Percentiles rank a stretch among this genome's conserved stretches.
Conservation (phyloP, 2,797 vertebrate species). For the Dendrocincla fuliginosa region DNA sequence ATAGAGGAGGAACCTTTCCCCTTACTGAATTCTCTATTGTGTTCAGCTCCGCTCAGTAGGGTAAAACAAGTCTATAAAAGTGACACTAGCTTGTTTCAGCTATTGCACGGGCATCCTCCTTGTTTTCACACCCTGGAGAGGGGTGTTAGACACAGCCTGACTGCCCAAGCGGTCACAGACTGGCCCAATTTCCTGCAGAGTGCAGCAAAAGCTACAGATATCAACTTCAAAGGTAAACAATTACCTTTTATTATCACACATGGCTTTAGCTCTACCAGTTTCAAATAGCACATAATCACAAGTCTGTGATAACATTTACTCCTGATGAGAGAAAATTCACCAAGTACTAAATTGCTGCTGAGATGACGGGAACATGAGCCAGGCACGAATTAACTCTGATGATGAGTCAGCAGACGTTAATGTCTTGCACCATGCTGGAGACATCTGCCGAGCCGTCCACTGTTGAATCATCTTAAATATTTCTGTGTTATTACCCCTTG, state of each 20-base stretch:
- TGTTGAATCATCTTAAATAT: slow-evolving; percentile 63
- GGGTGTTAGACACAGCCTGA: not conserved
- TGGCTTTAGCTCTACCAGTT: slow-evolving; percentile 56
- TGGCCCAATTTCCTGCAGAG: slow-evolving; percentile 45
- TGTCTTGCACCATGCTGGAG: slow-evolving; percentile 51
- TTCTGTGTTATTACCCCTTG: slow-evolving; percentile 47
- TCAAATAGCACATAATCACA: slow-evolving; percentile 66
- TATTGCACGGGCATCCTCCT: not conserved
- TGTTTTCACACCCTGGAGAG: not conserved
- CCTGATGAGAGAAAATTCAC: slow-evolving; percentile 69
- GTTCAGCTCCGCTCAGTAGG: not conserved
- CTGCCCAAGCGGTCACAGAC: not conserved
- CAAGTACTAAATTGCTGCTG: slow-evolving; percentile 64
- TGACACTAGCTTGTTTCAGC: slow-evolving; percentile 8
- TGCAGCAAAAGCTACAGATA: not conserved
- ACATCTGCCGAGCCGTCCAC: slow-evolving; percentile 51
- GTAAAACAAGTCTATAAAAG: slow-evolving; percentile 1
- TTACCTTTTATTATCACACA: slow-evolving; percentile 69
- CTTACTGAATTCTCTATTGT: not conserved
- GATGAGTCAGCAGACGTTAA: slow-evolving; percentile 61
- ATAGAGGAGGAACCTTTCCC: not conserved
- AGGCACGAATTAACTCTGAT: slow-evolving; percentile 55
- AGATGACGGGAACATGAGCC: slow-evolving; percentile 58
- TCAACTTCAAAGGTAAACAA: slow-evolving; percentile 68
- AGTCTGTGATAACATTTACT: slow-evolving; percentile 64